Conservation (phyloP, 2,113 vertebrate species). For the Ochotona princeps region DNA sequence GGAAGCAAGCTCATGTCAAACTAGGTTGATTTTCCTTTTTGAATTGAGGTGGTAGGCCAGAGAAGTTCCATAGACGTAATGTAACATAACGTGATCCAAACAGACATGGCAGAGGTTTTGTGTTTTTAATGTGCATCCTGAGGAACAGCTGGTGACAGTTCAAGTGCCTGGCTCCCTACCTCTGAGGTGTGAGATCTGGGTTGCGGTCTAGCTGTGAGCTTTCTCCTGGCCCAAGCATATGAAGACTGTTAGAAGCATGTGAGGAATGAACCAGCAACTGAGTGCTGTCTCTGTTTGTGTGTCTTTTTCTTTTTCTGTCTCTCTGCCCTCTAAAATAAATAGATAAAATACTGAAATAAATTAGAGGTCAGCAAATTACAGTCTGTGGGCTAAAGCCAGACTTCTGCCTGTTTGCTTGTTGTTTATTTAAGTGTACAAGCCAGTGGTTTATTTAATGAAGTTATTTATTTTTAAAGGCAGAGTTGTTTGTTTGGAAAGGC, state of each 20-base stretch:
- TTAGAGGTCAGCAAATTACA: neutral
- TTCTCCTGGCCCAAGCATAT: too few species aligned
- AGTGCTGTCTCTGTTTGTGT: too few species aligned
- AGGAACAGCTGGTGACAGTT: too few species aligned
- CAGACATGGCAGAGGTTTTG: neutral
- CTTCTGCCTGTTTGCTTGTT: neutral
- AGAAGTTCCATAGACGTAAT: neutral
- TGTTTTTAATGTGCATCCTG: neutral
- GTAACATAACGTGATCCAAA: neutral
- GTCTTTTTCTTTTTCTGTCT: too few species aligned
- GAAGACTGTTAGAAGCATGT: too few species aligned
- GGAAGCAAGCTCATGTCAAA: neutral
- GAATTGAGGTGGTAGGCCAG: slow-evolving; percentile 23
- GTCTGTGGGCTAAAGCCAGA: neutral
- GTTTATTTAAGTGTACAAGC: neutral
- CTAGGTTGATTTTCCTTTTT: slow-evolving; percentile 32
- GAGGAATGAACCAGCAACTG: too few species aligned
- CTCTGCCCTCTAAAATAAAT: too few species aligned
- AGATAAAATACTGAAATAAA: neutral
- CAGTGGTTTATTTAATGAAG: neutral
- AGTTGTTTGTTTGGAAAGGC: too few species aligned
- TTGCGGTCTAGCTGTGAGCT: too few species aligned
- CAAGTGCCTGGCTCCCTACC: too few species aligned
- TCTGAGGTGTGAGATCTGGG: too few species aligned
- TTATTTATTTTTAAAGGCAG: too few species aligned